Base-by-base conservation (phyloP, 2,888 invertebrate species). In the Trichacis sp. region DNA sequence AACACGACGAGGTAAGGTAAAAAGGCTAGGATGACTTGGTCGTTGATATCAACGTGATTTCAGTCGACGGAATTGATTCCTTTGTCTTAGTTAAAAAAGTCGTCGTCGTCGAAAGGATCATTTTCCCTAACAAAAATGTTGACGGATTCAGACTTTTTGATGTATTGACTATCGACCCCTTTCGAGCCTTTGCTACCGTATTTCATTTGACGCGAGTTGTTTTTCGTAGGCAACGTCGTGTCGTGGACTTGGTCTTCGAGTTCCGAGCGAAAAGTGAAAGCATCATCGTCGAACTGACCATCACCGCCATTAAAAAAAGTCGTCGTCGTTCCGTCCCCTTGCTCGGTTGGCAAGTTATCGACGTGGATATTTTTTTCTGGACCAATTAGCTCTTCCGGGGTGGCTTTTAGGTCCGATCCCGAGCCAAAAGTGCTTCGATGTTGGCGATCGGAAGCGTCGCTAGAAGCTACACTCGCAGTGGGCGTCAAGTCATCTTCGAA, bases 31-130 rank as follows among this genome's bases (percentile, higher is more conserved):
- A 24, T 42, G 18, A 33, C n/a, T 61, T 55, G 20, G 51, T 51
- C 45, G 36, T 12, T 36, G 42, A 49, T 49, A 48, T 48, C 47
- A 11, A 30, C 52, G 43, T 18, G 53, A 42, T 17, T 53, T 40
- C 24, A 49, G 29, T 49, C 45, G 36, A 24, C 40, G 17, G 12
- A 43, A 40, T 48, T 30, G 1, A 24, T 29, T 11, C 29, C 33
- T 49, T 54, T 46, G 11, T 47, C 77, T 82, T 78, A 77, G 69
- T 83, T 90, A 79, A 96, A 96, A 85, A 95, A 95, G 72, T 94
- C 94, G 74, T 94, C 93, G 53, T 93, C 93, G 72, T 94, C 95
- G 78, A 96, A 96, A 1, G 96, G 96, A 85, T 96, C 95, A 45
- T 89, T 89, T 77, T 94, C 94, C 50, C 93, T 88, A 2, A 92